Conservation (phyloP, 2,888 invertebrate species). For the Ligdia adustata region DNA sequence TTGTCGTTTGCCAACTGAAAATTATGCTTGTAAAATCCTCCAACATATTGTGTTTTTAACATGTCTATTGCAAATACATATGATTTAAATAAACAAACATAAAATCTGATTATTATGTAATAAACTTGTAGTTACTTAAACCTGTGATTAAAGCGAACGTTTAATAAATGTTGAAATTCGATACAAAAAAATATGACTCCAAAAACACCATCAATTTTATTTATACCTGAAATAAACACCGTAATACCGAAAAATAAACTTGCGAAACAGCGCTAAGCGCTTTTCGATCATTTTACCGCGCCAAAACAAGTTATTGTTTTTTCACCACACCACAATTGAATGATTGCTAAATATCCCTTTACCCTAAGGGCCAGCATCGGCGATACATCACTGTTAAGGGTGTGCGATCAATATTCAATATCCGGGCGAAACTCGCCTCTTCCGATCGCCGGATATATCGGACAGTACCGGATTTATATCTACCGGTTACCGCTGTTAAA, state of each 20-base stretch:
- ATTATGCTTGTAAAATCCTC: no score
- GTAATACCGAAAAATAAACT: background rate
- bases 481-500: conserved; percentile 36
- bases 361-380: conserved; percentile 64
- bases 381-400: conserved; percentile 81
- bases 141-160: no score
- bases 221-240: background rate
- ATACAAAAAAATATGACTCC: no score
- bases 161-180: no score
- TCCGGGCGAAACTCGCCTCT: conserved; percentile 79
- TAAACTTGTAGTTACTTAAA: no score
- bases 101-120: no score
- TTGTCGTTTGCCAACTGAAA: no score
- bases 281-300: conserved; percentile 12
- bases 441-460: conserved; percentile 72
- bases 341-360: conserved; percentile 70
- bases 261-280: background rate
- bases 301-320: conserved; percentile 34
- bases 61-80: no score
- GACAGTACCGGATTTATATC: conserved; percentile 61
- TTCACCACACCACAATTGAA: conserved; percentile 58
- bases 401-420: conserved; percentile 83
- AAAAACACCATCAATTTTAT: no score
- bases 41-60: no score
- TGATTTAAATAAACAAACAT: no score